These are phyloP conservation scores for Cosmia trapezina DNA, from an alignment of 2,888 invertebrate genomes.

Conservation along the genomic window DNA sequence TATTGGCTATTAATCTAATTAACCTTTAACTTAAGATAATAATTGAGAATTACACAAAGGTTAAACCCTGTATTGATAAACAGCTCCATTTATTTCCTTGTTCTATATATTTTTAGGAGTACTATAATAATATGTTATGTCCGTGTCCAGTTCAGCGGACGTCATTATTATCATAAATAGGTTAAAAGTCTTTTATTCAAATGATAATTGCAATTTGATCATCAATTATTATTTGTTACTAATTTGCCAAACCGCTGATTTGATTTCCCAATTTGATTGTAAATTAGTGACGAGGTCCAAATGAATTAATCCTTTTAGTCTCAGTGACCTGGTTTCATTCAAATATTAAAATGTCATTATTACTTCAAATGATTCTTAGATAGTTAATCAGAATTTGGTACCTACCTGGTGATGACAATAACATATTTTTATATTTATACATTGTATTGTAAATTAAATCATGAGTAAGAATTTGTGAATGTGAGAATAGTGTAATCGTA, in stretches of 20 bases:
- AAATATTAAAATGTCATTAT: slow-evolving; percentile 3
- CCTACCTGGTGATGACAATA: too few relatives aligned
- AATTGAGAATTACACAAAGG: slow-evolving; percentile 26
- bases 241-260: slow-evolving; percentile 29
- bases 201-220: slow-evolving; percentile 28
- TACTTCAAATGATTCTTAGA: background rate
- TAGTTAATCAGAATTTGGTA: too few relatives aligned
- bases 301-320: background rate
- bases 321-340: slow-evolving; percentile 5
- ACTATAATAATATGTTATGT: background rate
- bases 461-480: too few relatives aligned
- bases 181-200: slow-evolving; percentile 23
- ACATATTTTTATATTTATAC: too few relatives aligned
- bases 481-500: too few relatives aligned
- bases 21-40: slow-evolving; percentile 46
- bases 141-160: slow-evolving; percentile 30
- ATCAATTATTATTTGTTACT: slow-evolving; percentile 32
- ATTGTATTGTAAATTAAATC: too few relatives aligned
- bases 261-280: slow-evolving; percentile 11
- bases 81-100: slow-evolving; percentile 40
- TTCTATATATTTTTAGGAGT: slow-evolving; percentile 23
- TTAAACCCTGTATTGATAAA: slow-evolving; percentile 7
- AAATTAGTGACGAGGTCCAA: slow-evolving; percentile 20
- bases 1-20: slow-evolving; percentile 41
- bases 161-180: slow-evolving; percentile 7